Conservation (phyloP, 2,888 invertebrate genomes). For the Fragum fragum region DNA sequence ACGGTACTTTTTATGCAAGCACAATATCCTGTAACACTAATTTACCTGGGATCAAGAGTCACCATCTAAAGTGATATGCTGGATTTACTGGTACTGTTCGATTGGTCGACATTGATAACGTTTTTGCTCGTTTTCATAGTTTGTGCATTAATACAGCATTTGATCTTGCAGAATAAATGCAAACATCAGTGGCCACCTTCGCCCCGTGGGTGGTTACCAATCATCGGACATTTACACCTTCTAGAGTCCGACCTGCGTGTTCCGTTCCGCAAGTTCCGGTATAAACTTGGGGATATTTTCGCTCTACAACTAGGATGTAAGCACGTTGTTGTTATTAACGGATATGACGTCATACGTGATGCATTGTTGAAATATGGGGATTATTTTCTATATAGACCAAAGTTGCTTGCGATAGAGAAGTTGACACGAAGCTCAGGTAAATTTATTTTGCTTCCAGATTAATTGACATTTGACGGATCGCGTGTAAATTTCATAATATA, state of each 20-base stretch:
- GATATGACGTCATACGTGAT: constrained; percentile 20
- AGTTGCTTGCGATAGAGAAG: neutral
- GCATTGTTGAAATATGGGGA: constrained; percentile 16
- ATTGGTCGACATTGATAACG: neutral
- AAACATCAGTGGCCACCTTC: neutral
- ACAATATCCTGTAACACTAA: no score
- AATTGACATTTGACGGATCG: no score
- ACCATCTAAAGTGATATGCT: no score
- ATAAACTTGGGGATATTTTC: neutral
- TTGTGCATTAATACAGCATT: neutral
- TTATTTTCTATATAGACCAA: constrained; percentile 1
- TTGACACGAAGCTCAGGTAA: neutral
- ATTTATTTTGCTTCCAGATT: no score
- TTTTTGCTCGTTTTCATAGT: neutral
- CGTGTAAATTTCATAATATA: no score
- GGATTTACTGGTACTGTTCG: neutral
- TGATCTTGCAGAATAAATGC: neutral
- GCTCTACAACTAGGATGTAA: constrained; percentile 4
- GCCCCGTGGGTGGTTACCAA: neutral
- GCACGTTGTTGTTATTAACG: neutral
- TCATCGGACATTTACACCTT: constrained; percentile 17
- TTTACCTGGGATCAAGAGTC: no score
- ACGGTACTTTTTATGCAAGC: neutral
- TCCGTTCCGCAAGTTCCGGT: neutral
- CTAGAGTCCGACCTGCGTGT: neutral